Percentiles rank a stretch among this genome's conserved stretches.
Conservation (phyloP, 2,113 vertebrate genomes). For the Pagrus major region DNA sequence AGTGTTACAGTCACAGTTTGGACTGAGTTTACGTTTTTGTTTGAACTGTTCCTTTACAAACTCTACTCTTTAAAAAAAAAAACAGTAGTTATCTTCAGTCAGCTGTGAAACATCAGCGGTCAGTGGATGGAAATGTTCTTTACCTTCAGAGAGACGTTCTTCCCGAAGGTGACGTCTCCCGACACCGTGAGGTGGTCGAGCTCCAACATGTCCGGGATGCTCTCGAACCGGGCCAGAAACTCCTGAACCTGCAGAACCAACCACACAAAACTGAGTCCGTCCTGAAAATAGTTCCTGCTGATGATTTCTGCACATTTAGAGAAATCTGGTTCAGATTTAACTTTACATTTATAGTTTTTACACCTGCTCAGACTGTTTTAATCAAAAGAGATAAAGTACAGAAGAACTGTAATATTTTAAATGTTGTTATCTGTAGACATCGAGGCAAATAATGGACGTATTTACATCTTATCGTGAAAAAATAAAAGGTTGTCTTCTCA, state of each 20-base stretch:
- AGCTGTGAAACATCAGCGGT: neutral
- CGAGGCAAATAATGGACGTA: neutral
- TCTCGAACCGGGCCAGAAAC: constrained; percentile 93
- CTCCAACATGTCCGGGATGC: constrained; percentile 97
- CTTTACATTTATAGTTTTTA: no score
- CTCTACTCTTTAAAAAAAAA: neutral
- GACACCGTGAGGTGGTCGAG: constrained; percentile 98
- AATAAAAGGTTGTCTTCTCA: no score
- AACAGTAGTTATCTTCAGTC: neutral
- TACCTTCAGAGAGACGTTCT: constrained; percentile 95
- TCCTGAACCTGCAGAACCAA: constrained; percentile 89
- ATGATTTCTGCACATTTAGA: no score
- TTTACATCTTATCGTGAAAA: neutral
- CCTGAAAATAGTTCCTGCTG: no score
- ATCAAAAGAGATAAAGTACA: neutral
- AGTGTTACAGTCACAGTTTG: no score
- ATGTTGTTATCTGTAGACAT: neutral
- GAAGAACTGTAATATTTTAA: neutral
- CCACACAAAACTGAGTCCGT: neutral
- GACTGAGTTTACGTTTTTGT: no score
- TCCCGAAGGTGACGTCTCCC: constrained; percentile 98
- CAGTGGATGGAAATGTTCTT: neutral
- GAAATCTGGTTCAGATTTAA: no score
- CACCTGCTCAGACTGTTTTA: no score
- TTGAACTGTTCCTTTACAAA: no score